phyloP scores from a whole-genome alignment of 2,888 invertebrate species.

The Ametastegia equiseti region DNA sequence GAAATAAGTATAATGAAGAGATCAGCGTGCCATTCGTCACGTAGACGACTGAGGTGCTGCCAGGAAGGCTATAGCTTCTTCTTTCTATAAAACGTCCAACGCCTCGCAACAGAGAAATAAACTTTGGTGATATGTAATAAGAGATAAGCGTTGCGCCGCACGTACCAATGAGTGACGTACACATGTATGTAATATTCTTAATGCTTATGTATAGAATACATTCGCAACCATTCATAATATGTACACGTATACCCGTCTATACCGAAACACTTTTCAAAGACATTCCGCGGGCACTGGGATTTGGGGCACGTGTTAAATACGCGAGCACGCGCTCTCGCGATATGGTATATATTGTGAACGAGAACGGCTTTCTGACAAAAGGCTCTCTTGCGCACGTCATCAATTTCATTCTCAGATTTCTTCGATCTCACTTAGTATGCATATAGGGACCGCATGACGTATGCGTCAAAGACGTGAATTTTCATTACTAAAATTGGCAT shows the following conservation, averaged over 20 bases:
- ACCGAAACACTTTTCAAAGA: background rate
- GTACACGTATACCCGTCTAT: background rate
- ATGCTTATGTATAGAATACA: too few relatives aligned
- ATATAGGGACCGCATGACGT: too few relatives aligned
- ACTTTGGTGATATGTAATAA: background rate
- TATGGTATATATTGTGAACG: too few relatives aligned
- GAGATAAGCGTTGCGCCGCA: background rate
- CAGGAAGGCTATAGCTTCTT: background rate
- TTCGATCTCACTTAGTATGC: too few relatives aligned
- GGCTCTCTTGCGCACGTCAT: too few relatives aligned
- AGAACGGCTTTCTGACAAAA: too few relatives aligned
- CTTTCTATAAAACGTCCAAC: background rate
- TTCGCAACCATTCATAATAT: too few relatives aligned
- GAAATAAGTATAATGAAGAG: background rate
- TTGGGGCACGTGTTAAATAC: background rate
- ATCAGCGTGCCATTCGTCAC: constrained; percentile 39
- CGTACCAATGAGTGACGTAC: background rate
- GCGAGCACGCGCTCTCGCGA: background rate
- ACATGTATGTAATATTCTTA: background rate
- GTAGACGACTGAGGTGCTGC: constrained; percentile 17
- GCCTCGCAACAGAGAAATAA: background rate
- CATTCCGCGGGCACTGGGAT: background rate
- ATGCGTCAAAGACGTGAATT: too few relatives aligned
- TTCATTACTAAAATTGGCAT: too few relatives aligned
- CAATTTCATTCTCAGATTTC: too few relatives aligned